Conservation (phyloP, 2,888 invertebrate species). For the Alitta virens region DNA sequence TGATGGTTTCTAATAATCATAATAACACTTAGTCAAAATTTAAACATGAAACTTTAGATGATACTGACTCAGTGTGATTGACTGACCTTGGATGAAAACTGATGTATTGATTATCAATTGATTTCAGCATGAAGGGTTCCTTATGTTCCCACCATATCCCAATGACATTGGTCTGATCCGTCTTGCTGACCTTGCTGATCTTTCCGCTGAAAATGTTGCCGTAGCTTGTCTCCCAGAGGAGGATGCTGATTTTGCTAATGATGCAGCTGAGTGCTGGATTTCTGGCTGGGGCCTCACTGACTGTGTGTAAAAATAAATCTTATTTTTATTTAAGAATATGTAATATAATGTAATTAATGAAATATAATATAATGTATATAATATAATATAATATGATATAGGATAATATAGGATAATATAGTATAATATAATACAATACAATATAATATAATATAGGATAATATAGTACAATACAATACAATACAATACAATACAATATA, state of each 20-base stretch:
- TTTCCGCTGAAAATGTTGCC: background rate
- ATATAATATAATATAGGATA: too few species aligned
- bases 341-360: background rate
- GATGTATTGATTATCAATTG: too few species aligned
- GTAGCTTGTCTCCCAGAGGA: slow-evolving; percentile 8
- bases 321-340: background rate
- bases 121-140: slow-evolving; percentile 22
- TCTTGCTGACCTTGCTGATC: background rate
- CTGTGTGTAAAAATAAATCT: slow-evolving; percentile 1
- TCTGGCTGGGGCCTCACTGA: slow-evolving; percentile 9
- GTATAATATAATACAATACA: too few species aligned
- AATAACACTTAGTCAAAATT: too few species aligned
- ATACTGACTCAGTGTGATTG: too few species aligned
- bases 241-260: slow-evolving; percentile 5
- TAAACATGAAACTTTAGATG: too few species aligned
- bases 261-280: slow-evolving; percentile 7
- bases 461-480: background rate
- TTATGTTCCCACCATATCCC: slow-evolving; percentile 8
- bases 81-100: too few species aligned
- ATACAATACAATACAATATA: background rate
- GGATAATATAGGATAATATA: too few species aligned
- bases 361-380: background rate
- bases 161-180: slow-evolving; percentile 11
- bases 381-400: too few species aligned
- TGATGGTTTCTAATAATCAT: too few species aligned